Evolutionary conservation across 2,888 invertebrate genomes (phyloP).

Genomic region (Epicampocera succincta): DNA sequence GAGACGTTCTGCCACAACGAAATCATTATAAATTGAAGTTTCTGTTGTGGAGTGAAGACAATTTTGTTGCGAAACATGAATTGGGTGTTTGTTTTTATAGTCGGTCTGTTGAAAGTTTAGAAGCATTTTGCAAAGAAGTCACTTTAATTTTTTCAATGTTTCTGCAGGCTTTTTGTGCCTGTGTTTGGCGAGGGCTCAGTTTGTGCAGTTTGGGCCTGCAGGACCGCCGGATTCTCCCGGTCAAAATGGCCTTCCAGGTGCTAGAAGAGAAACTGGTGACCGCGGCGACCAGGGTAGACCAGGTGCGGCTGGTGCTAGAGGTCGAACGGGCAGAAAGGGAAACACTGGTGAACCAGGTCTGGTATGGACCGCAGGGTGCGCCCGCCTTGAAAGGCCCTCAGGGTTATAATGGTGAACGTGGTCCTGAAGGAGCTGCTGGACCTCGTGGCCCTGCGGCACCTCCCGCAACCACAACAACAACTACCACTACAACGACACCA

Average conservation of each 20-base stretch:
- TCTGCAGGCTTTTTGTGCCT: conserved; percentile 13
- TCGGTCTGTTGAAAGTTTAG: neutral
- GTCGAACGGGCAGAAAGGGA: conserved; percentile 54
- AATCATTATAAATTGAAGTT: conserved; percentile 14
- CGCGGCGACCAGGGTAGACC: conserved; percentile 67
- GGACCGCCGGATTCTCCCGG: conserved; percentile 70
- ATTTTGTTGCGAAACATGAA: conserved; percentile 7
- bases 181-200: conserved; percentile 7
- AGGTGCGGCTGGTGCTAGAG: conserved; percentile 57
- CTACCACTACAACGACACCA: conserved; percentile 1
- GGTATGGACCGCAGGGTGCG: conserved; percentile 64
- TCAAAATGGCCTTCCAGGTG: conserved; percentile 55
- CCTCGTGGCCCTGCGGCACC: conserved; percentile 45
- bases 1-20: no score
- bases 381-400: conserved; percentile 61
- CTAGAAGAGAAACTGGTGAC: conserved; percentile 60
- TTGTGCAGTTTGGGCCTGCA: conserved; percentile 37
- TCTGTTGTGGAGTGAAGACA: neutral
- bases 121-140: neutral
- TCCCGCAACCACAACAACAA: neutral
- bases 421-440: conserved; percentile 63
- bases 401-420: conserved; percentile 69
- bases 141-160: no score
- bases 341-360: conserved; percentile 61
- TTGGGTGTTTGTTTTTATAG: neutral